Evolutionary conservation across 2,113 vertebrate species (phyloP).

Genomic region (Nannospalax galili): DNA sequence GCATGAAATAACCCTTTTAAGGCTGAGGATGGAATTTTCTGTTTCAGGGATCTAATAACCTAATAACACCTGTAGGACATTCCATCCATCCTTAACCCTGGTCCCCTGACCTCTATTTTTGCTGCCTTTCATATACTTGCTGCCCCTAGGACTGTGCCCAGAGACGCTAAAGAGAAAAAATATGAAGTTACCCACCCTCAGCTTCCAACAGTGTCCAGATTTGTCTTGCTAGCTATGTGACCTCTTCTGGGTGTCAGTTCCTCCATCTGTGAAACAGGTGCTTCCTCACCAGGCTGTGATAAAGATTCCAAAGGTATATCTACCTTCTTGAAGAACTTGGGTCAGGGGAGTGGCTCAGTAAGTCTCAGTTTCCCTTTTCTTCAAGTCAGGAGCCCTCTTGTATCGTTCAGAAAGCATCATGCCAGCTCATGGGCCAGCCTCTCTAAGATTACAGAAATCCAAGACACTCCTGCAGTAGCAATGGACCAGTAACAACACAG

Average conservation of each 20-base stretch:
- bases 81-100: background rate
- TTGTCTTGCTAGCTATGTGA: background rate
- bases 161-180: background rate
- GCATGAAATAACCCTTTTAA: background rate
- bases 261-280: background rate
- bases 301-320: background rate
- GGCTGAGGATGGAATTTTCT: background rate
- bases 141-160: background rate
- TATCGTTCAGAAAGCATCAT: background rate
- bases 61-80: background rate
- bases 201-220: background rate
- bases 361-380: background rate
- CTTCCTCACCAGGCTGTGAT: background rate
- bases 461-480: background rate
- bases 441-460: background rate
- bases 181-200: background rate
- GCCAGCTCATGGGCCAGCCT: background rate
- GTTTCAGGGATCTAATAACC: background rate
- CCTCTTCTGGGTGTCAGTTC: slow-evolving; percentile 11
- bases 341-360: background rate
- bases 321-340: background rate
- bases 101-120: background rate
- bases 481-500: background rate
- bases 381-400: background rate
- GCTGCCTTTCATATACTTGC: background rate